Evolutionary conservation across 2,888 invertebrate species (phyloP).

Genomic region (Sesia bembeciformis): DNA sequence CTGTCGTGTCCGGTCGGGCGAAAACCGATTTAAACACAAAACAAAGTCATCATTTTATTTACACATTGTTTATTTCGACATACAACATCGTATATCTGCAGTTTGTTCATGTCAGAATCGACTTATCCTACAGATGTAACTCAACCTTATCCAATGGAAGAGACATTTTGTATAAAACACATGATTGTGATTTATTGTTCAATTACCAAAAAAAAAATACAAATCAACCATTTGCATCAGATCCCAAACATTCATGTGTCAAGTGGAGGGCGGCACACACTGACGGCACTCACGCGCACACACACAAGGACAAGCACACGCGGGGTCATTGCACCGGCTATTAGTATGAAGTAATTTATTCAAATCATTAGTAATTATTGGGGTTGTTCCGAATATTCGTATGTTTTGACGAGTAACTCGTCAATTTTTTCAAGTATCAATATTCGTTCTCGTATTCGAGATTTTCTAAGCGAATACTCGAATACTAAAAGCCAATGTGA

Average conservation of each 20-base stretch:
- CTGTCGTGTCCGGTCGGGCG: too few species aligned
- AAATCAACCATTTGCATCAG: conserved; percentile 65
- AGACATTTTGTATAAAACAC: conserved; percentile 69
- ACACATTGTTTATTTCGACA: conserved; percentile 58
- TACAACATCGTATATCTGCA: conserved; percentile 63
- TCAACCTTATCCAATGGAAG: conserved; percentile 64
- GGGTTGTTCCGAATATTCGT: too few species aligned
- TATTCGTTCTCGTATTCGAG: too few species aligned
- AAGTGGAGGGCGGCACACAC: conserved; percentile 29
- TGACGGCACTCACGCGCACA: conserved; percentile 18
- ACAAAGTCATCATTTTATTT: conserved; percentile 41
- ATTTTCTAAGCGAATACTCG: too few species aligned
- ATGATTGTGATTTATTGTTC: conserved; percentile 61
- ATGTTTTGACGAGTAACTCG: too few species aligned
- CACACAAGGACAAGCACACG: too few species aligned
- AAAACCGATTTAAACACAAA: not conserved
- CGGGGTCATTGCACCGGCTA: not conserved
- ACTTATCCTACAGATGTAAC: conserved; percentile 54
- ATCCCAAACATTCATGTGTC: conserved; percentile 52
- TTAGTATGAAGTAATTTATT: too few species aligned
- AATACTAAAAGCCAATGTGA: too few species aligned
- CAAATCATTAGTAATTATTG: too few species aligned
- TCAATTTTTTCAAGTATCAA: too few species aligned
- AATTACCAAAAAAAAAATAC: conserved; percentile 55
- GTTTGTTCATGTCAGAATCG: conserved; percentile 67